phyloP scores from a whole-genome alignment of 1,140 invertebrate genomes.

The Leptonema lineaticorne region DNA sequence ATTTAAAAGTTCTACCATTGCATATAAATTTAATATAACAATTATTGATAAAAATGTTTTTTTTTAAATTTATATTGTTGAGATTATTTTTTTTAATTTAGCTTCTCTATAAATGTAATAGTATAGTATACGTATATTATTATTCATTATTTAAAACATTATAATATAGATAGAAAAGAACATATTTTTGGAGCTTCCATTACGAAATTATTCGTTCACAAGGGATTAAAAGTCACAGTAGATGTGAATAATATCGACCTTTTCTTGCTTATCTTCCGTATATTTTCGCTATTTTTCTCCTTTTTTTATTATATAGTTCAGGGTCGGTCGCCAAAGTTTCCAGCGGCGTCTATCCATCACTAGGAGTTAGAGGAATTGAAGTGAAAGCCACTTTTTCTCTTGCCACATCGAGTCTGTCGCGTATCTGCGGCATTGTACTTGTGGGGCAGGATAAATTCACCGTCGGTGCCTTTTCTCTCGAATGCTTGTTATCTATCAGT shows the following conservation, averaged over 20 bases:
- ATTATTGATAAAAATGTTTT: too few relatives aligned
- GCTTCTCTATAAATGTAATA: too few relatives aligned
- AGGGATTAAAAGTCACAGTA: not conserved
- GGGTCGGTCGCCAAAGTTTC: slow-evolving; percentile 9
- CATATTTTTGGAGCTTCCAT: too few relatives aligned
- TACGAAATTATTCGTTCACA: not conserved
- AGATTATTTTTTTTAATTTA: too few relatives aligned
- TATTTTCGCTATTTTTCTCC: slow-evolving; percentile 5
- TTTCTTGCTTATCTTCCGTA: slow-evolving; percentile 9
- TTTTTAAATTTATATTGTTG: too few relatives aligned
- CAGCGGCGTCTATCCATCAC: slow-evolving; percentile 27
- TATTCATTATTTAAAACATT: too few relatives aligned
- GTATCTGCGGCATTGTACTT: not conserved
- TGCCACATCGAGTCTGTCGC: slow-evolving; percentile 10
- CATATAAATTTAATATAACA: too few relatives aligned
- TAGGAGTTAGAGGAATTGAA: slow-evolving; percentile 29
- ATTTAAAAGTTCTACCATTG: too few relatives aligned
- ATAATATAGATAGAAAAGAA: too few relatives aligned
- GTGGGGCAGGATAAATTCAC: slow-evolving; percentile 7
- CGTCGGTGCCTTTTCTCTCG: not conserved
- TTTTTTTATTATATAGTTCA: not conserved
- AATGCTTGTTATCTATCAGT: slow-evolving; percentile 28
- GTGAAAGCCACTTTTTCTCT: slow-evolving; percentile 24
- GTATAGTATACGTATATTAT: too few relatives aligned
- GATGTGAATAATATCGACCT: not conserved